These are phyloP conservation scores for Ylistrum balloti DNA, from an alignment of 1,140 invertebrate genomes.

Conservation along the genomic window DNA sequence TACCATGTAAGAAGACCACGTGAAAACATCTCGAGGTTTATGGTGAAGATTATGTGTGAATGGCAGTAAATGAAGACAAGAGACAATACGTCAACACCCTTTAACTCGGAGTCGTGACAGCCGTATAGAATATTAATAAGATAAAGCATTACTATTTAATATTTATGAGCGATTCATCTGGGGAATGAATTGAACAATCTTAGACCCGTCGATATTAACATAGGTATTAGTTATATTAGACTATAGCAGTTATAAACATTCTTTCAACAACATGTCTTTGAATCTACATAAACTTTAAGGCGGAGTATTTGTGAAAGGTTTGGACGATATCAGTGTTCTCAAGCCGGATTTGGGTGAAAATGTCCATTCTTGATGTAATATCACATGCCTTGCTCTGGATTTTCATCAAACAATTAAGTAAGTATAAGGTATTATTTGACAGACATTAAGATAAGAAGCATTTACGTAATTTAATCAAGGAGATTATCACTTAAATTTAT, in stretches of 20 bases:
- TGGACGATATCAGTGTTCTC: background rate
- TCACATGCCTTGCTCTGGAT: background rate
- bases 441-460: no score
- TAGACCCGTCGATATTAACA: background rate
- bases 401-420: background rate
- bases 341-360: background rate
- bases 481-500: no score
- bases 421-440: background rate
- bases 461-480: no score
- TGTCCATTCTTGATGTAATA: background rate
- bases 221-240: background rate
- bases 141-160: background rate
- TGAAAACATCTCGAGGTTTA: background rate
- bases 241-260: no score
- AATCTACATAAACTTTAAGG: background rate
- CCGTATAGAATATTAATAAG: background rate
- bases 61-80: background rate
- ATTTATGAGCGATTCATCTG: background rate
- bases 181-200: background rate
- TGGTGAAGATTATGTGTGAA: background rate
- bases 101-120: background rate
- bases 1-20: no score
- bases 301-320: background rate
- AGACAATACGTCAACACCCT: background rate
- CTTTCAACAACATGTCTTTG: background rate